phyloP scores from a whole-genome alignment of 2,797 vertebrate species.

The Mormyrops boulengeri region DNA sequence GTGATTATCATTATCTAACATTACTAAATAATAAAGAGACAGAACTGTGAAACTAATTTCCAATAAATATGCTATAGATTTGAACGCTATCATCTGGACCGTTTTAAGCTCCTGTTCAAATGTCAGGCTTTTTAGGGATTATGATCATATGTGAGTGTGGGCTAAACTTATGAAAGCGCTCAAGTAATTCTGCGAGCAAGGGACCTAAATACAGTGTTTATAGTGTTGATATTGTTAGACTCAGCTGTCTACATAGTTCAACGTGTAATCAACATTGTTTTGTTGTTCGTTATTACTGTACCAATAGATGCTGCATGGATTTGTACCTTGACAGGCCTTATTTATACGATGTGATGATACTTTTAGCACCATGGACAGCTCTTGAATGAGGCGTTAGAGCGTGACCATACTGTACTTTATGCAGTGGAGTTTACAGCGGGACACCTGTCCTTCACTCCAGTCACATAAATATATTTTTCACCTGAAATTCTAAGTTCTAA shows the following conservation, averaged over 20 bases:
- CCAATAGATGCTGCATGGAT: not conserved
- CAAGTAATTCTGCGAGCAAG: not conserved
- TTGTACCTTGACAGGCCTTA: not conserved
- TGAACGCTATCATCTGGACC: not conserved
- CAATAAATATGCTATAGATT: not conserved
- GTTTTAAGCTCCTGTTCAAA: not conserved
- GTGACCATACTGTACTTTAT: not conserved
- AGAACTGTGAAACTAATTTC: not conserved
- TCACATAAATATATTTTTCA: not conserved
- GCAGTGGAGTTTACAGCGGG: not conserved
- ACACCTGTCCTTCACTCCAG: not conserved
- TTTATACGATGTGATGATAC: slow-evolving; percentile 12
- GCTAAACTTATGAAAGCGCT: not conserved
- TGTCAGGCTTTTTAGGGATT: not conserved
- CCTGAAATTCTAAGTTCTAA: not conserved
- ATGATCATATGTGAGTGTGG: not conserved
- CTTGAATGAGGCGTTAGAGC: slow-evolving; percentile 4
- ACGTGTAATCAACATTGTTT: not conserved
- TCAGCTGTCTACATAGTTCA: not conserved
- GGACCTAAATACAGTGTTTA: not conserved
- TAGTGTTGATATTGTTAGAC: not conserved
- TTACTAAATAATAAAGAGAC: not conserved
- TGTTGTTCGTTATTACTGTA: not conserved
- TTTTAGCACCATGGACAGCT: slow-evolving; percentile 38
- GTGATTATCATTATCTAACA: not conserved